Evolutionary conservation across 2,113 vertebrate species (phyloP), one percentile per base, ranked within the genome.

Genomic region (Pseudopodoces humilis): DNA sequence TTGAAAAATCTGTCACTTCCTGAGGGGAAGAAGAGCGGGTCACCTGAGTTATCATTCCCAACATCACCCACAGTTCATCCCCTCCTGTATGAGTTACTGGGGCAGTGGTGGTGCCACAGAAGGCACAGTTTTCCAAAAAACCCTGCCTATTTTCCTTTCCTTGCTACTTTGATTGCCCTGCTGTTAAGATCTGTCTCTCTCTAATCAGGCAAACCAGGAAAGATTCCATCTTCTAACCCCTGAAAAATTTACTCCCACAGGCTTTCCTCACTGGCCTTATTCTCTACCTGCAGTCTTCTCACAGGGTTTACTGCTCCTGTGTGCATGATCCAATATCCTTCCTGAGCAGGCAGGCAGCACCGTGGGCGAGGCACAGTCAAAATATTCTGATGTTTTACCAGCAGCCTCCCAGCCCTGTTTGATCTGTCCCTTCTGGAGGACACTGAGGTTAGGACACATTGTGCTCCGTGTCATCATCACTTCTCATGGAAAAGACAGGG

Each of bases 321-420:
- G 44, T 31, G 67, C 43, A 59, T 2, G 6, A 25, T 55, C 23
- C 71, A 44, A 15, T 4, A 59, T 30, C 49, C 28, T 28, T 67
- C 41, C 85, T 19, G 68, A 92, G 74, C 15, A n/a, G 89, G 81
- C 47, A 65, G 68, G 33, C 50, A 74, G 39, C 0, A 0, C 62
- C 43, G 50, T 23, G n/a, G 82, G 75, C 9, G 7, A 68, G 1
- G 1, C 0, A 0, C 15, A 71, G 39, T n/a, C 68, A 64, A 9
- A 49, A 33, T 4, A 62, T 76, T 65, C 47, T 27, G 10, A 43
- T 27, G 71, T 74, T 96, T 92, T 60, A 81, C 59, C 77, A 83
- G 72, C 27, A 11, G 53, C 43, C 43, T 86, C 7, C 77, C 76
- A 87, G 35, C 8, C 47, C 59, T 83, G 30, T 52, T 79, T 46